Base-by-base conservation (phyloP, 2,888 invertebrate species). In the Pyrocoelia pectoralis region DNA sequence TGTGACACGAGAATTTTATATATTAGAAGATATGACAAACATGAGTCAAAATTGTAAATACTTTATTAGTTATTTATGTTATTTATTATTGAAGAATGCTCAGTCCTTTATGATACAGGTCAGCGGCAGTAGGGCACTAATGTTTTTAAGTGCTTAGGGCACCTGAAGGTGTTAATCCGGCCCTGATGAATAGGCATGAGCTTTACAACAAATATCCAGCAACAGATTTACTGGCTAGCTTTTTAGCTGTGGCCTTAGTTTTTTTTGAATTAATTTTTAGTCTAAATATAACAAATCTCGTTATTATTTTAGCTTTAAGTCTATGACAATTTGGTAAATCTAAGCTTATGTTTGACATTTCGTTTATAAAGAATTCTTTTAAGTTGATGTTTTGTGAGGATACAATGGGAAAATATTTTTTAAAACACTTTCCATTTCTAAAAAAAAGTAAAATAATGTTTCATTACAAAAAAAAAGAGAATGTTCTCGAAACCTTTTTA, bases 391-490 rank as follows among this genome's bases (percentile, higher is more conserved):
- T 51, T 12, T 51, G 24, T 3, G n/a, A 8, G 1, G 29, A 51
- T 18, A 51, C 14, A 51, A 51, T 51, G 8, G 24, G 12, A 28
- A 51, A 29, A 12, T 28, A 51, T 28, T 51, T 51, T 28, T n/a
- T n/a, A 51, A 51, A 28, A 51, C 9, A 18, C 12, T 24, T 51
- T 51, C 51, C 51, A 51, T 51, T 12, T 51, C 24, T 51, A 51
- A 5, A 14, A 51, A 24, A 51, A 24, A 24, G 24, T 12, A 28
- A 28, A 51, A 51, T 2, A 28, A 10, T 9, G n/a, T n/a, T 6
- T 29, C 51, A n/a, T 18, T 28, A 9, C 14, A 51, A n/a, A 51
- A 51, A 15, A 46, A 40, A n/a, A n/a, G n/a, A 6, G 4, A 4
- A n/a, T 40, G 40, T 40, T 40, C 40, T n/a, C 40, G 4, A 15